Percentiles rank a stretch among this genome's conserved stretches.
phyloP scores from a whole-genome alignment of 2,888 invertebrate species.

The Sesia apiformis region DNA sequence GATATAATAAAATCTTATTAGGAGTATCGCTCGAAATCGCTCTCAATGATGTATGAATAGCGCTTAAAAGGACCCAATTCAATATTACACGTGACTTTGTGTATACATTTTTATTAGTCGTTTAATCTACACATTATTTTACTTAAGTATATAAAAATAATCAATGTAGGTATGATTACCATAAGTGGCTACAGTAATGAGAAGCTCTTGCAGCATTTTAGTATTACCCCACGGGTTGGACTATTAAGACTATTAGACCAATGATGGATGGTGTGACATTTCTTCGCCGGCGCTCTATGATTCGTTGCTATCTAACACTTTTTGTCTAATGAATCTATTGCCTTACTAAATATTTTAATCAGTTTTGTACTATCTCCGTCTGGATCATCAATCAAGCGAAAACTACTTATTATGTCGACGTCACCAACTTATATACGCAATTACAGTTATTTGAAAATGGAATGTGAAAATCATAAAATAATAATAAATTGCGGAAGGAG shows the following conservation, averaged over 20 bases:
- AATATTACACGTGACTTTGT: constrained; percentile 28
- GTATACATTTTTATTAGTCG: background rate
- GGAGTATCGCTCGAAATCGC: constrained; percentile 45
- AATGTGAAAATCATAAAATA: constrained; percentile 29
- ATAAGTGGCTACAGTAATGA: constrained; percentile 5
- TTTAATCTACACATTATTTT: background rate
- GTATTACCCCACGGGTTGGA: constrained; percentile 15
- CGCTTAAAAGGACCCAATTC: constrained; percentile 41
- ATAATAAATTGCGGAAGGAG: background rate
- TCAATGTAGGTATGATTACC: background rate
- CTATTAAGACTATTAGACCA: constrained; percentile 37
- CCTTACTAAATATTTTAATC: constrained; percentile 43
- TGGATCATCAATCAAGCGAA: constrained; percentile 54
- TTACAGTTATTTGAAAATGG: constrained; percentile 30
- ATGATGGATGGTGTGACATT: constrained; percentile 51
- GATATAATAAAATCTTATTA: constrained; percentile 66
- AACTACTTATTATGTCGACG: constrained; percentile 38
- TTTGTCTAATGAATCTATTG: constrained; percentile 44
- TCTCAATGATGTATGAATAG: constrained; percentile 49
- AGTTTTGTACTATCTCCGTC: constrained; percentile 37
- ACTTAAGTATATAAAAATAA: background rate
- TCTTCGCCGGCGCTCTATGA: constrained; percentile 30
- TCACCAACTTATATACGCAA: constrained; percentile 35
- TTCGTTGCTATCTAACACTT: constrained; percentile 40
- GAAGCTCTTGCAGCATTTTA: constrained; percentile 10